phyloP scores from a whole-genome alignment of 2,797 vertebrate species.

The Pteronotus mesoamericanus region DNA sequence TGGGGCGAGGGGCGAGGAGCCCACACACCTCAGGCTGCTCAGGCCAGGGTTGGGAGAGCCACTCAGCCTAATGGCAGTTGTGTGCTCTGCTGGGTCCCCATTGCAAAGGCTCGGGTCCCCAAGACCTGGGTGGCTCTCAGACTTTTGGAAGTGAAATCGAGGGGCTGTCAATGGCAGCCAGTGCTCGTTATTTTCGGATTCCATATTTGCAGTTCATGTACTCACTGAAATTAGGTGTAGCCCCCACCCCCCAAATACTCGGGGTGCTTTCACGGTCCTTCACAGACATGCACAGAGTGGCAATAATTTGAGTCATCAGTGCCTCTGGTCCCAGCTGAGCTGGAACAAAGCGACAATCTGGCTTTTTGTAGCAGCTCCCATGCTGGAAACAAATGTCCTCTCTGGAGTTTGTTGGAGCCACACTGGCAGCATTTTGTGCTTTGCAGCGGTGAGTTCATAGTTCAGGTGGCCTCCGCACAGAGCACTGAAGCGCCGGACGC shows the following conservation, averaged over 20 bases:
- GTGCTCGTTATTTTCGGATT: fast-evolving
- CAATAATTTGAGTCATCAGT: fast-evolving
- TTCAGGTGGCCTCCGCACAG: background rate
- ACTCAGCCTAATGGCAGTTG: fast-evolving
- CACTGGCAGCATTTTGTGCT: background rate
- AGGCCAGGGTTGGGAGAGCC: background rate
- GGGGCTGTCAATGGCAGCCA: background rate
- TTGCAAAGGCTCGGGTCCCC: background rate
- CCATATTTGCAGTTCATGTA: fast-evolving
- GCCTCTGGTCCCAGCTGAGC: fast-evolving
- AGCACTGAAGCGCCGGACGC: fast-evolving
- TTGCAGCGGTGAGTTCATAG: background rate
- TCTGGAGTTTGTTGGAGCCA: fast-evolving
- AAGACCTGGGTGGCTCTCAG: background rate
- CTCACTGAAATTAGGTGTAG: fast-evolving
- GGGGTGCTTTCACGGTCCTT: fast-evolving
- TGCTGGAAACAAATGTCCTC: background rate
- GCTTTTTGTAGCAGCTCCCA: too few relatives aligned
- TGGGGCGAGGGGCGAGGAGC: background rate
- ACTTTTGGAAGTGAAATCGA: background rate
- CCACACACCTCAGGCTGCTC: background rate
- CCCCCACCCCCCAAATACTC: fast-evolving
- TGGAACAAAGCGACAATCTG: fast-evolving
- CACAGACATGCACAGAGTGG: fast-evolving
- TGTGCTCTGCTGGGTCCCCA: fast-evolving